A percentile compares a stretch with the other conserved stretches of the same genome.
Conservation (phyloP, 2,888 invertebrate genomes). For the Epirrhoe alternata region DNA sequence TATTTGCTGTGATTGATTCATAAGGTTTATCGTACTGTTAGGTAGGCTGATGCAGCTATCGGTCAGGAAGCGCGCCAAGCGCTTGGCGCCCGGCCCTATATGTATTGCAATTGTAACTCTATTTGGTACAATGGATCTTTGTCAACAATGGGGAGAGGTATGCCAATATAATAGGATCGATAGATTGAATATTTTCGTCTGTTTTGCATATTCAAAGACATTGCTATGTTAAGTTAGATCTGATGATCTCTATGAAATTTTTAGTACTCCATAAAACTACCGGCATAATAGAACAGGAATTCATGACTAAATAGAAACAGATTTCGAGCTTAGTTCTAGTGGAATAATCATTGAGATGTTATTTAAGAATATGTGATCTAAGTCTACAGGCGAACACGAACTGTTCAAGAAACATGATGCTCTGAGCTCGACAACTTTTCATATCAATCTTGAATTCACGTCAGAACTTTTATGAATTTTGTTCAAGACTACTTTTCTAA, state of each 20-base stretch:
- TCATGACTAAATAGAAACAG: background rate
- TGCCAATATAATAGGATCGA: slow-evolving; percentile 22
- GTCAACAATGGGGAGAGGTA: slow-evolving; percentile 40
- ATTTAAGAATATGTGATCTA: background rate
- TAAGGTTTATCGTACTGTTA: slow-evolving; percentile 16
- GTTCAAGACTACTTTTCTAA: background rate
- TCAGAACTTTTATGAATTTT: background rate
- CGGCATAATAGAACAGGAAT: background rate
- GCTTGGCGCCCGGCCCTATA: slow-evolving; percentile 39
- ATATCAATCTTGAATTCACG: background rate
- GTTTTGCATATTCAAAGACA: background rate
- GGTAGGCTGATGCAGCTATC: slow-evolving; percentile 18
- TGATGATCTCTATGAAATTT: background rate
- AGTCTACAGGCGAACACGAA: background rate
- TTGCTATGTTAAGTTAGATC: background rate
- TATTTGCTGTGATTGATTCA: slow-evolving; percentile 17
- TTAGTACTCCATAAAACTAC: background rate
- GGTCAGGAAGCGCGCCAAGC: slow-evolving; percentile 36
- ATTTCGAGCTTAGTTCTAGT: background rate
- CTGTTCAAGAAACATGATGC: no score
- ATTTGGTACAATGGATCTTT: slow-evolving; percentile 57
- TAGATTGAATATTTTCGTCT: slow-evolving; percentile 10
- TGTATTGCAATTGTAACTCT: slow-evolving; percentile 46
- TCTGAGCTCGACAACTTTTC: no score
- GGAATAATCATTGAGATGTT: background rate